These are phyloP conservation scores for Chrysina gloriosa DNA, from an alignment of 2,888 invertebrate species.

Conservation along the genomic window DNA sequence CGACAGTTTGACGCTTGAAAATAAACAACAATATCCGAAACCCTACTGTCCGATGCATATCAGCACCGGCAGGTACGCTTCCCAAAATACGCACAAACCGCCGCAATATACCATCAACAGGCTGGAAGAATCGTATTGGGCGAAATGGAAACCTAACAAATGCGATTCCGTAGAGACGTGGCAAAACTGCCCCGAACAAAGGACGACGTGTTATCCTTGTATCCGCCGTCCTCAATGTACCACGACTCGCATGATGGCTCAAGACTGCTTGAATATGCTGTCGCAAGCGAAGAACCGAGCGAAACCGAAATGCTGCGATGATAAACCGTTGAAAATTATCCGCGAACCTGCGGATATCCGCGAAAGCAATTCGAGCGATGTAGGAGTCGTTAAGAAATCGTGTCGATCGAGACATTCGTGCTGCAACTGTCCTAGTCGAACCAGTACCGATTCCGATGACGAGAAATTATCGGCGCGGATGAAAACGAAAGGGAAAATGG, in stretches of 20 bases:
- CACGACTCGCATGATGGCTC: constrained; percentile 2
- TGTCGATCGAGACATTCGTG: constrained; percentile 10
- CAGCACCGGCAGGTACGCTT: background rate
- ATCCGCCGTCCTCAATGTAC: background rate
- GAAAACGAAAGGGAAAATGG: background rate
- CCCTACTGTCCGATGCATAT: constrained; percentile 39
- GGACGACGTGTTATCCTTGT: background rate
- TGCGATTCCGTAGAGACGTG: background rate
- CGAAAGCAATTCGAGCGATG: constrained; percentile 39
- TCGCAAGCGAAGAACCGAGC: background rate
- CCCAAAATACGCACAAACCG: background rate
- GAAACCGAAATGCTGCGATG: constrained; percentile 5
- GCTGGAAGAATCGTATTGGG: constrained; percentile 63
- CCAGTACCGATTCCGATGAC: background rate
- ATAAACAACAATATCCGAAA: constrained; percentile 1
- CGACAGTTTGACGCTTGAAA: constrained; percentile 29
- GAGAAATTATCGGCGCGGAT: background rate
- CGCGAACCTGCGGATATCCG: constrained; percentile 24
- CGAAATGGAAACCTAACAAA: constrained; percentile 60
- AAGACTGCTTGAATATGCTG: constrained; percentile 15
- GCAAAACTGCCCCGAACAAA: constrained; percentile 1
- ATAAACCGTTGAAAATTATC: constrained; percentile 35
- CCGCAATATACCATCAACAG: constrained; percentile 12
- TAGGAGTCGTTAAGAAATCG: background rate
- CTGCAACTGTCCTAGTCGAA: constrained; percentile 6